A percentile compares a stretch with the other conserved stretches of the same genome.
phyloP scores from a whole-genome alignment of 2,113 vertebrate species.

The Actenoides lindsayi region DNA sequence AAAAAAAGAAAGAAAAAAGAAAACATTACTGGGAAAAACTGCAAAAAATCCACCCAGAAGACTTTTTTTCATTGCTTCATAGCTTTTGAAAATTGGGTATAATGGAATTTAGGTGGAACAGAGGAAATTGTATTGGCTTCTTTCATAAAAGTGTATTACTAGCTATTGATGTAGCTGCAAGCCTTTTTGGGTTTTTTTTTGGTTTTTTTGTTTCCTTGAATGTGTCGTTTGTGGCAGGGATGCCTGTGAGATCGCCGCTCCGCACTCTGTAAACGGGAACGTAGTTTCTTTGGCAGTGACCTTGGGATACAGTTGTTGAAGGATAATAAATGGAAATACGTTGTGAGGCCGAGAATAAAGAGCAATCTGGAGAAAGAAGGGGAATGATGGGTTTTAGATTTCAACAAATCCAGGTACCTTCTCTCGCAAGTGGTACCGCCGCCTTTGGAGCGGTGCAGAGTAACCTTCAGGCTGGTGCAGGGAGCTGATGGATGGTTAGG shows the following conservation, averaged over 20 bases:
- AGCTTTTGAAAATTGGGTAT: not conserved
- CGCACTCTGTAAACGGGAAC: not conserved
- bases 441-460: not conserved
- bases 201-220: not conserved
- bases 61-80: not conserved
- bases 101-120: not conserved
- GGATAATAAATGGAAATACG: not conserved
- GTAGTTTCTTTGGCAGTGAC: not conserved
- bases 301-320: conserved; percentile 8
- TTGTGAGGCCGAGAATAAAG: not conserved
- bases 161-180: not conserved
- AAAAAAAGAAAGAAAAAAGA: not conserved
- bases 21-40: not conserved
- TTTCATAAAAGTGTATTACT: not conserved
- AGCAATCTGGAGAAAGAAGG: not conserved
- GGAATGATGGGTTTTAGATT: not conserved
- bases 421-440: not conserved
- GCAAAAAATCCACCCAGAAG: not conserved
- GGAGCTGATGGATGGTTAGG: not conserved
- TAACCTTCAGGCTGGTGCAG: not conserved
- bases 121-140: not conserved
- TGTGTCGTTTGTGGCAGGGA: not conserved
- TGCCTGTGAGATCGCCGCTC: not conserved
- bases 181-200: not conserved
- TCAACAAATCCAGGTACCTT: not conserved